Conservation (phyloP, 2,797 vertebrate genomes). For the Syndactyla subalaris region DNA sequence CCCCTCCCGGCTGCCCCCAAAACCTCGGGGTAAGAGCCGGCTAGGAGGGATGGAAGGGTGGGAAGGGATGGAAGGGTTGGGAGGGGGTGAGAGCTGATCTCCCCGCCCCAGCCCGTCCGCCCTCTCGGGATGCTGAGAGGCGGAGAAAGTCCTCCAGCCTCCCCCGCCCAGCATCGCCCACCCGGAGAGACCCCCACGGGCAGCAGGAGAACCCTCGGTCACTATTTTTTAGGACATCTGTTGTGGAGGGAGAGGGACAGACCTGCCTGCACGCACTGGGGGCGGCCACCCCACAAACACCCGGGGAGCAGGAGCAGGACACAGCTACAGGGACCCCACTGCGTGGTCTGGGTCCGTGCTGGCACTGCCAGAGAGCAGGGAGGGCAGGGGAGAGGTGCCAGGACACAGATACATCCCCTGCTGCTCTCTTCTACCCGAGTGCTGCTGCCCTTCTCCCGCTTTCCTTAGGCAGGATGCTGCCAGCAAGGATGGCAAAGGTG, state of each 20-base stretch:
- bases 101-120: background rate
- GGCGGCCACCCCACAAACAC: fast-evolving
- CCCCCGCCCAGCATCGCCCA: background rate
- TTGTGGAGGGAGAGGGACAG: no score
- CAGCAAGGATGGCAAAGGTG: background rate
- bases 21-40: background rate
- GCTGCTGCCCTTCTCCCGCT: background rate
- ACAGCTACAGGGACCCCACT: background rate
- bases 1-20: background rate
- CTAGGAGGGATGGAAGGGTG: background rate
- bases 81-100: background rate
- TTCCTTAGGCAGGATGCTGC: background rate
- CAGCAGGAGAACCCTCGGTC: background rate
- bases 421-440: background rate
- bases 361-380: background rate
- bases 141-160: background rate
- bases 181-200: background rate
- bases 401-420: background rate
- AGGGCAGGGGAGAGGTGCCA: background rate
- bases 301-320: background rate
- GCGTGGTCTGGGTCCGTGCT: background rate
- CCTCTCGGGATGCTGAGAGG: background rate
- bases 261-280: fast-evolving
- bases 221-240: fast-evolving
- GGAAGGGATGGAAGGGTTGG: background rate